A percentile compares a stretch with the other conserved stretches of the same genome.
Evolutionary conservation across 2,888 invertebrate genomes (phyloP).

Genomic region (Heliconius ismenius): DNA sequence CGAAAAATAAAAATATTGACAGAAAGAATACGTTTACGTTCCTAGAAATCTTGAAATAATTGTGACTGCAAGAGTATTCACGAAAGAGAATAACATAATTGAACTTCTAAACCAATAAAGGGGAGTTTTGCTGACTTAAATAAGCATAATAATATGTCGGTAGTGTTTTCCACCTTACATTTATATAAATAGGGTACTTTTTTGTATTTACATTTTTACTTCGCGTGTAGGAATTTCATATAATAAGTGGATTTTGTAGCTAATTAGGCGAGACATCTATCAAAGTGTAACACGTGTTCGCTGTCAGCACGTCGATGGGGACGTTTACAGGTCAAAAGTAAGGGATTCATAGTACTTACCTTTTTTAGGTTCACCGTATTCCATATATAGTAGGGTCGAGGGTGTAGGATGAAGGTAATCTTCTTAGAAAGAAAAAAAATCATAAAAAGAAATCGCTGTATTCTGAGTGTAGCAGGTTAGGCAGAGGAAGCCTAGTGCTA

Average conservation of each 20-base stretch:
- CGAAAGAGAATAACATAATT: slow-evolving; percentile 13
- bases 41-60: background rate
- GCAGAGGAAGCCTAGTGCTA: no score
- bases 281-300: slow-evolving; percentile 59
- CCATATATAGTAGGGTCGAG: no score
- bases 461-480: no score
- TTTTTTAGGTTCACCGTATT: no score
- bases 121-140: slow-evolving; percentile 1
- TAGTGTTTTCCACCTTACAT: background rate
- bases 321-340: slow-evolving; percentile 12
- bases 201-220: background rate
- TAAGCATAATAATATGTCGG: no score
- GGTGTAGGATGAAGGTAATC: no score
- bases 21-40: background rate
- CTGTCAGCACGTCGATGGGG: slow-evolving; percentile 52
- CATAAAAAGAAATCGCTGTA: no score
- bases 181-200: background rate
- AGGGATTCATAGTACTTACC: background rate
- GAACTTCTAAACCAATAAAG: slow-evolving; percentile 14
- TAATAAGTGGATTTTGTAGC: slow-evolving; percentile 53
- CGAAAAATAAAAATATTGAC: no score
- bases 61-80: slow-evolving; percentile 3
- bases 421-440: no score
- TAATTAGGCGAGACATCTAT: slow-evolving; percentile 68
- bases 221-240: slow-evolving; percentile 29